Evolutionary conservation across 1,140 invertebrate genomes (phyloP).

Genomic region (Apis dorsata): DNA sequence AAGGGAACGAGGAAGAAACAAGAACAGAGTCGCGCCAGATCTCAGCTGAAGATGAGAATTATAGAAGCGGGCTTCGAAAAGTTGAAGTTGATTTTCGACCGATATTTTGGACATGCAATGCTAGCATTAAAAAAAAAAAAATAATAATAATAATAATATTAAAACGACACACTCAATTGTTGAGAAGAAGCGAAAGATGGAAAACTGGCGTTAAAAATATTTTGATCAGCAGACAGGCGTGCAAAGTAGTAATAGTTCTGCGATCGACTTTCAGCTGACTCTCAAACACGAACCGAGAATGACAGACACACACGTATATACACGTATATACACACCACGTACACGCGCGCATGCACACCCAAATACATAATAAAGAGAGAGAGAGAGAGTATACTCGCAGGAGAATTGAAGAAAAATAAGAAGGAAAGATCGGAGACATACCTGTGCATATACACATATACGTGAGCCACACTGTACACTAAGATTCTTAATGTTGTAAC

Average conservation of each 20-base stretch:
- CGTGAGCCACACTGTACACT: slow-evolving; percentile 54
- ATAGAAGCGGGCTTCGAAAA: slow-evolving; percentile 5
- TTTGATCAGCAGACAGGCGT: neutral
- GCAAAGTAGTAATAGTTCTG: neutral
- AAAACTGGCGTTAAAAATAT: neutral
- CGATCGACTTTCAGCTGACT: slow-evolving; percentile 10
- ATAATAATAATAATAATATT: no score
- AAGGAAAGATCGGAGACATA: neutral
- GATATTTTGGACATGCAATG: slow-evolving; percentile 45
- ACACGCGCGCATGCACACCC: neutral
- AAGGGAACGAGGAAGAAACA: slow-evolving; percentile 26
- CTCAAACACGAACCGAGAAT: slow-evolving; percentile 15
- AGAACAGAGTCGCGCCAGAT: slow-evolving; percentile 15
- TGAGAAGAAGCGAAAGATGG: slow-evolving; percentile 27
- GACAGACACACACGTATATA: slow-evolving; percentile 41
- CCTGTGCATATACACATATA: slow-evolving; percentile 39
- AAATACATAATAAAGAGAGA: neutral
- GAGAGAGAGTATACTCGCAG: neutral
- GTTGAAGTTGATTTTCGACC: neutral
- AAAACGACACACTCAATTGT: slow-evolving; percentile 29
- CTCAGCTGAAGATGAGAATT: neutral
- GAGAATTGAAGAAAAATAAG: neutral
- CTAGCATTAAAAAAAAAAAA: slow-evolving; percentile 49
- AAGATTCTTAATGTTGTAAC: slow-evolving; percentile 77
- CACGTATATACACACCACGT: neutral